A percentile compares a stretch with the other conserved stretches of the same genome.
phyloP scores from a whole-genome alignment of 2,888 invertebrate genomes.

The Tenthredo notha region DNA sequence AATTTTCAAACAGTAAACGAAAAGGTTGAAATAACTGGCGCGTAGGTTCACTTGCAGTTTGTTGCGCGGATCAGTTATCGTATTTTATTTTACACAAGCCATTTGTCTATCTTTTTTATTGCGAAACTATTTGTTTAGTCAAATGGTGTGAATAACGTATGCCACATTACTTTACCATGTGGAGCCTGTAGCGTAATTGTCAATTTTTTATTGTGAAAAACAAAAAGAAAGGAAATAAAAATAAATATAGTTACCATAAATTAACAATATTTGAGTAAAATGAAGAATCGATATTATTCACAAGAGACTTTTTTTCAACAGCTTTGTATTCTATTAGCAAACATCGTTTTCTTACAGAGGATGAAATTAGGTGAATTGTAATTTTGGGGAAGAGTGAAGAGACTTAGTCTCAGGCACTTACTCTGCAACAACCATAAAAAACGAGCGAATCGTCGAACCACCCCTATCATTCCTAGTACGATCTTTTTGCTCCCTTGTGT shows the following conservation, averaged over 20 bases:
- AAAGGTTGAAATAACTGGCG: neutral
- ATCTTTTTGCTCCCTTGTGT: neutral
- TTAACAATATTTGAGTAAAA: neutral
- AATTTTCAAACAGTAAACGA: neutral
- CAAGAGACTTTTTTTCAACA: neutral
- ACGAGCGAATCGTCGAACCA: neutral
- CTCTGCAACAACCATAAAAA: slow-evolving; percentile 24
- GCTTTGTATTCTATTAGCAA: neutral
- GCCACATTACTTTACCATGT: slow-evolving; percentile 42
- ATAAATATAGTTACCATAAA: neutral
- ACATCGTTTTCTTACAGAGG: neutral
- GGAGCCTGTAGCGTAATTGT: neutral
- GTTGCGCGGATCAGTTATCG: slow-evolving; percentile 3
- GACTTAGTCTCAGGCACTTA: neutral
- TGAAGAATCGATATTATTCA: neutral
- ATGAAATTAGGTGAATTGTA: slow-evolving; percentile 6
- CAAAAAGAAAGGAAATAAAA: neutral
- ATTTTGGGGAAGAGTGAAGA: slow-evolving; percentile 9
- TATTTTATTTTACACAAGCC: slow-evolving; percentile 36
- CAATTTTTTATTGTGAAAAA: neutral
- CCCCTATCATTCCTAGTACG: neutral
- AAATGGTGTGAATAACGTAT: slow-evolving; percentile 43
- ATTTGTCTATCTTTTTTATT: slow-evolving; percentile 26
- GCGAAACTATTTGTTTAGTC: slow-evolving; percentile 20
- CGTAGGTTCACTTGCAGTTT: neutral